Conservation (phyloP, 1,140 invertebrate genomes). For the Zaprionus lachaisei region DNA sequence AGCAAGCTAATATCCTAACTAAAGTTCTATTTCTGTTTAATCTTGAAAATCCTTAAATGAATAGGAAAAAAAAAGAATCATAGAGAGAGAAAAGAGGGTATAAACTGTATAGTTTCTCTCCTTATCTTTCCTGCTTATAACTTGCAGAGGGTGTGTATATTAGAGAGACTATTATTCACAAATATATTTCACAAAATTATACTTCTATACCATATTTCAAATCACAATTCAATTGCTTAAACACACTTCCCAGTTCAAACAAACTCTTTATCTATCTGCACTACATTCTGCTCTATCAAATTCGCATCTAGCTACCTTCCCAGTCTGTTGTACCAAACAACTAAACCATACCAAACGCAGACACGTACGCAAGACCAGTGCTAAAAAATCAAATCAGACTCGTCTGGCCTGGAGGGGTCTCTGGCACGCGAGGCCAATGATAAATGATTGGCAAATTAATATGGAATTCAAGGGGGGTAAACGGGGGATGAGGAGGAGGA, state of each 20-base stretch:
- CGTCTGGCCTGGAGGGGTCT: slow-evolving; percentile 25
- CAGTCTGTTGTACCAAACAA: neutral
- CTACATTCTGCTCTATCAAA: neutral
- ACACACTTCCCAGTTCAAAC: neutral
- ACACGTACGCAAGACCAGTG: neutral
- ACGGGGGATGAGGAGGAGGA: neutral
- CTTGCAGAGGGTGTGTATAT: too few relatives aligned
- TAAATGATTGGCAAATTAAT: slow-evolving; percentile 79
- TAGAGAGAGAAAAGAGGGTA: too few relatives aligned
- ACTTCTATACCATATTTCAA: neutral
- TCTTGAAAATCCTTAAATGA: fast-evolving
- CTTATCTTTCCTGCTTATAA: too few relatives aligned
- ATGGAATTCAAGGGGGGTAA: slow-evolving; percentile 46
- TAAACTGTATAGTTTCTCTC: too few relatives aligned
- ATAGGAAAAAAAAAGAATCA: too few relatives aligned
- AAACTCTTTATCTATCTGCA: neutral
- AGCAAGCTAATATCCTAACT: too few relatives aligned
- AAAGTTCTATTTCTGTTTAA: too few relatives aligned
- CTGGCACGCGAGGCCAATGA: slow-evolving; percentile 36
- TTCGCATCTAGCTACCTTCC: neutral
- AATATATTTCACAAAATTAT: too few relatives aligned
- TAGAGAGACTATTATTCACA: too few relatives aligned
- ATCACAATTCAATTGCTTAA: neutral
- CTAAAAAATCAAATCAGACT: slow-evolving; percentile 15
- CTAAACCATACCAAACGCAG: neutral